Evolutionary conservation across 2,113 vertebrate genomes (phyloP).

Genomic region (Cheilinus undulatus): DNA sequence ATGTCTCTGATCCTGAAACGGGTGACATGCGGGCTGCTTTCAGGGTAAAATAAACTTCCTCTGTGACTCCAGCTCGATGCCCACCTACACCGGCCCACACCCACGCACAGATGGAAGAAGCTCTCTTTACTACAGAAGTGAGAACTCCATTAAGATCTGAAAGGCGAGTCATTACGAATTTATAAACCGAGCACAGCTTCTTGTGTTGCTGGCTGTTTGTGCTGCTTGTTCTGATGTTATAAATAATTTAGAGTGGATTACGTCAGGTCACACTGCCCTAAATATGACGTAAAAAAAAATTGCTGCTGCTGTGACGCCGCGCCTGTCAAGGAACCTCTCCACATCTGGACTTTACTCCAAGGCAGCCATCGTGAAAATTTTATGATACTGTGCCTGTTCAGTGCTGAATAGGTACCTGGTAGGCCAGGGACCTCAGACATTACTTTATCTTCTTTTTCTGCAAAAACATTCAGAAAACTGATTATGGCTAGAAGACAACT

Average conservation of each 20-base stretch:
- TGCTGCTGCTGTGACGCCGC: constrained; percentile 26
- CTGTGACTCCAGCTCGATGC: constrained; percentile 46
- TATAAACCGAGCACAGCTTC: constrained; percentile 67
- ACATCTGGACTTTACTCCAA: constrained; percentile 12
- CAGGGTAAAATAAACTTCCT: constrained; percentile 46
- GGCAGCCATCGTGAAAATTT: constrained; percentile 22
- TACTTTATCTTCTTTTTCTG: neutral
- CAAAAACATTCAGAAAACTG: neutral
- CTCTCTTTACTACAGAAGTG: constrained; percentile 64
- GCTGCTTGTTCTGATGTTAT: constrained; percentile 65
- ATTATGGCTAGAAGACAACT: neutral
- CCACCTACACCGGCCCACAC: constrained; percentile 1
- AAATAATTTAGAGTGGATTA: constrained; percentile 81
- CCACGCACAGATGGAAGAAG: constrained; percentile 15
- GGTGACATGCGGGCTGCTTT: constrained; percentile 58
- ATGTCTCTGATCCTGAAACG: constrained; percentile 62
- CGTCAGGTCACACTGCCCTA: constrained; percentile 76
- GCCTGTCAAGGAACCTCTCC: constrained; percentile 27
- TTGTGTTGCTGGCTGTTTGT: constrained; percentile 60
- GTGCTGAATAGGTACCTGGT: neutral
- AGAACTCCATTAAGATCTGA: constrained; percentile 77
- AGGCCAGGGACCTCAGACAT: neutral
- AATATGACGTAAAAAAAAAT: constrained; percentile 59
- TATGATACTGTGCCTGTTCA: constrained; percentile 5
- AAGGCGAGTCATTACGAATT: constrained; percentile 74